Base-by-base conservation (phyloP, 2,797 vertebrate species). In the Megalops cyprinoides region DNA sequence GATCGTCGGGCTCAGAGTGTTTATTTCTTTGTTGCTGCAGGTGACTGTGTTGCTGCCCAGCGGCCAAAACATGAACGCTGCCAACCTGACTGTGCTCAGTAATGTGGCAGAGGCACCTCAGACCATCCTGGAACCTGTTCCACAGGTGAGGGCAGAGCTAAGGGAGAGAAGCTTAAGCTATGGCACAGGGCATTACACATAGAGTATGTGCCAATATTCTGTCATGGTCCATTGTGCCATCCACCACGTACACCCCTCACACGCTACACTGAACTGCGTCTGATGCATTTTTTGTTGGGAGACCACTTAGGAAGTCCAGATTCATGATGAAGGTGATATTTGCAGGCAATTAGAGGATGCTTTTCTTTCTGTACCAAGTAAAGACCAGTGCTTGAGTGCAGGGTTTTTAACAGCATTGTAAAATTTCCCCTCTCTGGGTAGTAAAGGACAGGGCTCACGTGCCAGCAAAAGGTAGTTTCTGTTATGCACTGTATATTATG, bases 21-120 rank as follows among this genome's bases (percentile, higher is more conserved):
- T 28, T 9, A 25, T 77, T 77, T 44, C 84, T 20, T 85, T 42
- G 74, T 44, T 51, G 5, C 79, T 2, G 0, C 28, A 97, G 96
- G 96, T 97, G 82, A 97, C 96, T 0, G 97, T 97, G 81, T 90
- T 97, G 88, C 92, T 97, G 83, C 96, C 96, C 56, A 94, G 96
- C 65, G 94, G 95, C 79, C 97, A 97, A 89, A 97, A 96, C 89
- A 95, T 97, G 95, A 97, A 96, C 39, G 87, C 95, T 69, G 95
- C 95, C 84, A 97, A 96, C 83, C 92, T 98, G 77, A 95, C 97
- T 0, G 95, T 97, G 75, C 95, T 97, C 65, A 95, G 96, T 88
- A 96, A 93, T 18, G 94, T 96, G 79, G 95, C 96, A 0, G 95
- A 97, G 25, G 92, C 90, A 48, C 95, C 96, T 1, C 95, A 95